phyloP scores from a whole-genome alignment of 1,140 invertebrate species.

The Apocrypta bakeri region DNA sequence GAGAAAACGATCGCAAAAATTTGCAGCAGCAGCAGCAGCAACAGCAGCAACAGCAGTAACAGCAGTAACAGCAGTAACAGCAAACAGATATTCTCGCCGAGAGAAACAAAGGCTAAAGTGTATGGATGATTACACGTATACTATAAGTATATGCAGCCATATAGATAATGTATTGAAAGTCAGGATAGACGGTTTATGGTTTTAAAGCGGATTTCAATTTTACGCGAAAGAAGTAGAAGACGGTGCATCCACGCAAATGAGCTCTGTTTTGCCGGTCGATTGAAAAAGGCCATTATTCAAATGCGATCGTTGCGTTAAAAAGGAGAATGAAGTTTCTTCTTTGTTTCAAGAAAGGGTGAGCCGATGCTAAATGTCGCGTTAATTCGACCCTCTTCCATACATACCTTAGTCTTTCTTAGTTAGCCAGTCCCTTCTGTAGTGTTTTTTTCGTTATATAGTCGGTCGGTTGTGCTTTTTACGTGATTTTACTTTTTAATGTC shows the following conservation, averaged over 20 bases:
- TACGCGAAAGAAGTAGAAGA: constrained; percentile 22
- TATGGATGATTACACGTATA: constrained; percentile 19
- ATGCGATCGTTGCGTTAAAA: not conserved
- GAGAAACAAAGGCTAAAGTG: constrained; percentile 29
- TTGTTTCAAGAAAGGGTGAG: constrained; percentile 35
- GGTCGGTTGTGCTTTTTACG: constrained; percentile 18
- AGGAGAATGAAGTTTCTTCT: constrained; percentile 32
- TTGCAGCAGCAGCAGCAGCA: not conserved
- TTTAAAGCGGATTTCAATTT: constrained; percentile 48
- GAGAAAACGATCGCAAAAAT: constrained; percentile 19
- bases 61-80: not conserved
- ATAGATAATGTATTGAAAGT: no score
- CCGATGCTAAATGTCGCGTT: constrained; percentile 46
- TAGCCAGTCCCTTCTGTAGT: not conserved
- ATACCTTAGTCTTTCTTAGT: not conserved
- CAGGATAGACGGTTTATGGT: constrained; percentile 39
- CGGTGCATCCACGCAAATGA: constrained; percentile 31
- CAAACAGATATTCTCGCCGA: not conserved
- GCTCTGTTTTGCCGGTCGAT: constrained; percentile 44
- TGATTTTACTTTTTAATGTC: constrained; percentile 51
- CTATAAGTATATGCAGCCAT: no score
- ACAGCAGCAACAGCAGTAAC: no score
- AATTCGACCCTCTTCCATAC: constrained; percentile 25
- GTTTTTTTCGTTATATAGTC: not conserved
- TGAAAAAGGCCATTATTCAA: constrained; percentile 53